Evolutionary conservation across 2,113 vertebrate species (phyloP).

Genomic region (Diadophis punctatus): DNA sequence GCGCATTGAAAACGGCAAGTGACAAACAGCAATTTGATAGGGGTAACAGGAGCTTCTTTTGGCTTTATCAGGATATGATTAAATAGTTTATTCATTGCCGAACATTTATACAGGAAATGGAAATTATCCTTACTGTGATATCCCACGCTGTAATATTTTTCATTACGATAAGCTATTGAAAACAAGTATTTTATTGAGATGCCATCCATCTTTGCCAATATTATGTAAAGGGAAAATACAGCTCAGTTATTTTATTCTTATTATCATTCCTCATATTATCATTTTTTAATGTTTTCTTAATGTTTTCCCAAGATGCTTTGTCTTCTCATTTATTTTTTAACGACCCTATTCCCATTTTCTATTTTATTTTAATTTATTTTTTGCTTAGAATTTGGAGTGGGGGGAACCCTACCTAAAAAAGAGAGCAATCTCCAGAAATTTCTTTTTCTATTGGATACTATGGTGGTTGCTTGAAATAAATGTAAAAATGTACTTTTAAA

Average conservation of each 20-base stretch:
- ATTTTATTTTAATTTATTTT: background rate
- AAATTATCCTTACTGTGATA: slow-evolving; percentile 57
- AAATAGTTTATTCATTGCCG: slow-evolving; percentile 63
- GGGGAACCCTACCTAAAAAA: background rate
- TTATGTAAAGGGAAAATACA: slow-evolving; percentile 30
- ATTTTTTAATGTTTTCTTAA: background rate
- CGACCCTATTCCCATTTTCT: background rate
- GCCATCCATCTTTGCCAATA: slow-evolving; percentile 58
- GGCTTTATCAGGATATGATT: slow-evolving; percentile 66
- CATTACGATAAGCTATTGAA: slow-evolving; percentile 63
- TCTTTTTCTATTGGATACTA: background rate
- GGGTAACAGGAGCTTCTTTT: slow-evolving; percentile 58
- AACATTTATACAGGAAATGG: slow-evolving; percentile 56
- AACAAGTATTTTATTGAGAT: slow-evolving; percentile 62
- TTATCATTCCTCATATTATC: background rate
- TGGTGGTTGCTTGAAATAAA: background rate
- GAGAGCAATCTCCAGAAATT: background rate
- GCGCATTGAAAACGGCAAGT: slow-evolving; percentile 42
- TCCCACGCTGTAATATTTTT: slow-evolving; percentile 63
- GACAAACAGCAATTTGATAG: slow-evolving; percentile 69
- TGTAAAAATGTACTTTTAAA: background rate
- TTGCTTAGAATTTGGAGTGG: background rate
- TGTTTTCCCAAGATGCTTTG: background rate
- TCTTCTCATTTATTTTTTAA: background rate
- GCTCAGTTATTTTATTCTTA: slow-evolving; percentile 21